Evolutionary conservation across 2,797 vertebrate genomes (phyloP), one percentile per base, ranked within the genome.

Genomic region (Peromyscus aztecus): DNA sequence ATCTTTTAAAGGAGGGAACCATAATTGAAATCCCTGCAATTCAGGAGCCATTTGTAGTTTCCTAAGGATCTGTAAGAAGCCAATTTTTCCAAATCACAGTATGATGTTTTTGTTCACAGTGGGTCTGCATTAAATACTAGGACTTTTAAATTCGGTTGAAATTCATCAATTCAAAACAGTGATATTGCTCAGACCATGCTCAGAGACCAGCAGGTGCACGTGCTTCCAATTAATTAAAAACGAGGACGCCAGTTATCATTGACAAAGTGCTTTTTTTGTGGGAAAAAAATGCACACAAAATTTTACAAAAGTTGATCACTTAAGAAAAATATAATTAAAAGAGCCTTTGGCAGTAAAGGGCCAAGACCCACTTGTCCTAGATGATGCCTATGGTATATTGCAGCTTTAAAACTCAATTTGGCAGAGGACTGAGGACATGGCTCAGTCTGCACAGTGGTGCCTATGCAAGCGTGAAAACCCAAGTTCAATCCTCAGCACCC

Each of bases 301-400:
- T 80, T 95, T 89, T 95, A 94, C 81, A 94, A 92, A 97, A 92
- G 37, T 73, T 97, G 77, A n/a, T 90, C 55, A 71, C 59, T 69
- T 65, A 17, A 97, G 65, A 94, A 90, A 94, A 95, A 93, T 78
- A 86, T 78, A 77, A 92, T 78, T 90, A 61, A 94, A 95, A 94
- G 61, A 86, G 37, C 13, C 23, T 5, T 90, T 95, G 17, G 37
- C 67, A 55, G 27, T 83, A 93, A 93, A 94, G 90, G 27, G 59
- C 94, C 37, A 75, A 94, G 87, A n/a, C 49, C 5, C 59, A 87
- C 84, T 94, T 27, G 6, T 76, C 73, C 7, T 34, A 94, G 34
- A 95, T 14, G 71, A 80, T 61, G 37, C 40, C 59, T 86, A 12
- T 17, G 46, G 71, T 91, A 86, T 19, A 34, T 76, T 91, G 7